Percentiles rank a stretch among this genome's conserved stretches.
Evolutionary conservation across 2,113 vertebrate genomes (phyloP).

Genomic region (Solea solea): DNA sequence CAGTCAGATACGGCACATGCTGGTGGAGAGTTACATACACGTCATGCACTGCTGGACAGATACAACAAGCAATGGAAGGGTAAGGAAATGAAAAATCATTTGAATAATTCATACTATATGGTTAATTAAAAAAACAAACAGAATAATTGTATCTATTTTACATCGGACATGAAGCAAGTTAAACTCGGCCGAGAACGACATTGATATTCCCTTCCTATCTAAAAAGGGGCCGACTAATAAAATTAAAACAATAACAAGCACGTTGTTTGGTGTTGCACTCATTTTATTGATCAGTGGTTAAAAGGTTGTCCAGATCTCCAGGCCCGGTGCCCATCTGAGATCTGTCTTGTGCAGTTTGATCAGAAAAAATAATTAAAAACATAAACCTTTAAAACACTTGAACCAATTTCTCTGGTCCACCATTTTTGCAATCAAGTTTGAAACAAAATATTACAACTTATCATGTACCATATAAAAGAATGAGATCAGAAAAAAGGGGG

Average conservation of each 20-base stretch:
- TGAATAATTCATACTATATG: not conserved
- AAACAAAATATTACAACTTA: slow-evolving; percentile 64
- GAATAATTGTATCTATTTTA: not conserved
- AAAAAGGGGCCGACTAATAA: not conserved
- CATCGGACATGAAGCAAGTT: not conserved
- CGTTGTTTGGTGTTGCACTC: slow-evolving; percentile 76
- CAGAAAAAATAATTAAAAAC: slow-evolving; percentile 70
- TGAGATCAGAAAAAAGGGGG: slow-evolving; percentile 52
- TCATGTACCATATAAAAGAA: slow-evolving; percentile 76
- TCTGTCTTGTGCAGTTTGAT: slow-evolving; percentile 82
- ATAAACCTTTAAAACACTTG: slow-evolving; percentile 64
- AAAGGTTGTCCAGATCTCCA: slow-evolving; percentile 74
- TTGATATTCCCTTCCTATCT: not conserved
- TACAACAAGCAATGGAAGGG: slow-evolving; percentile 36
- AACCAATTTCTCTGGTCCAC: slow-evolving; percentile 65
- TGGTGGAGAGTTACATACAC: slow-evolving; percentile 29
- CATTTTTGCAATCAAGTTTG: slow-evolving; percentile 58
- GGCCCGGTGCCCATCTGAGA: slow-evolving; percentile 67
- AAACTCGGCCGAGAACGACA: not conserved
- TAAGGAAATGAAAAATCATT: slow-evolving; percentile 24
- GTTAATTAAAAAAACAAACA: slow-evolving; percentile 1
- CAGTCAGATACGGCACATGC: slow-evolving; percentile 36
- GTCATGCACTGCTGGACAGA: slow-evolving; percentile 47
- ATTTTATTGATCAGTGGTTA: slow-evolving; percentile 88
- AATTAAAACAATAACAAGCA: slow-evolving; percentile 62